These are phyloP conservation scores for Macrotrachela quadricornifera DNA, from an alignment of 1,140 invertebrate species.

Conservation along the genomic window DNA sequence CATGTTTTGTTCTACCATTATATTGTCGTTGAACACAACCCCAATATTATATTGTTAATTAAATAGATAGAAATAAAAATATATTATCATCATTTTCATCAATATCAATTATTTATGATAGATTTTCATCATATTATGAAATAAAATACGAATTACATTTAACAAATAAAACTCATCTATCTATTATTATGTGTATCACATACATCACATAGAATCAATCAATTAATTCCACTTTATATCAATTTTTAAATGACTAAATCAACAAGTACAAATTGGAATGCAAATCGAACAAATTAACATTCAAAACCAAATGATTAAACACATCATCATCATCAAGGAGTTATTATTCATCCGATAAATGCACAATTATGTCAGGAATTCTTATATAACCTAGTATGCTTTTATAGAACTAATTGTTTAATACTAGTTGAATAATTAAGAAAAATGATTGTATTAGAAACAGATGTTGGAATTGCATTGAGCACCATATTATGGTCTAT, in stretches of 20 bases:
- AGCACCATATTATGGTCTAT: background rate
- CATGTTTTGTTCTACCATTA: slow-evolving; percentile 64
- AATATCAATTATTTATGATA: slow-evolving; percentile 68
- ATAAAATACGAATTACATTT: slow-evolving; percentile 75
- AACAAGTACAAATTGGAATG: slow-evolving; percentile 52
- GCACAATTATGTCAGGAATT: slow-evolving; percentile 88
- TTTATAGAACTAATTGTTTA: slow-evolving; percentile 77
- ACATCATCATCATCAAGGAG: slow-evolving; percentile 44
- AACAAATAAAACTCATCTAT: slow-evolving; percentile 55
- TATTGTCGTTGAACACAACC: slow-evolving; percentile 82
- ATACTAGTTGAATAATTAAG: slow-evolving; percentile 78
- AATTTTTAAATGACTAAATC: slow-evolving; percentile 71
- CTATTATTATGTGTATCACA: slow-evolving; percentile 95
- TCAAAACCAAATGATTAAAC: too few species aligned
- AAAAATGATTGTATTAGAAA: slow-evolving; percentile 48
- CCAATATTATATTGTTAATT: slow-evolving; percentile 32
- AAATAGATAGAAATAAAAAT: slow-evolving; percentile 35
- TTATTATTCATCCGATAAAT: slow-evolving; percentile 78
- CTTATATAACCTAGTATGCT: slow-evolving; percentile 75
- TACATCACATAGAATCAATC: slow-evolving; percentile 79
- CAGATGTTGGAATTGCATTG: slow-evolving; percentile 41
- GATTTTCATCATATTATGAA: slow-evolving; percentile 74
- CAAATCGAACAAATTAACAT: too few species aligned
- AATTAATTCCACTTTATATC: slow-evolving; percentile 68
- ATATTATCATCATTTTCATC: slow-evolving; percentile 71